phyloP scores from a whole-genome alignment of 30 jellyfish, hydroid and myxozoan genomes.

The Turritopsis dohrnii region DNA sequence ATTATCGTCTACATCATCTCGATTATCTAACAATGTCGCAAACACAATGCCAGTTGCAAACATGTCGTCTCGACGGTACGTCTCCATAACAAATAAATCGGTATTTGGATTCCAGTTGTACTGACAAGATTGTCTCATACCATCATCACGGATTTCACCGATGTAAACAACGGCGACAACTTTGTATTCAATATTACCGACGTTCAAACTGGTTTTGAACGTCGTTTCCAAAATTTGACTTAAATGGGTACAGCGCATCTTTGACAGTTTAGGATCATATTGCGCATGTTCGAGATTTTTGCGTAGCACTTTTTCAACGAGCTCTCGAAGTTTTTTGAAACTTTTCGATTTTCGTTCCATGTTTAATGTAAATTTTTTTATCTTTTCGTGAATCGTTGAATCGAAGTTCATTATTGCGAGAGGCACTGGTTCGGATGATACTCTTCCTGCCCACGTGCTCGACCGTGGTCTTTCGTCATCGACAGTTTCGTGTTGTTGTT shows the following conservation, averaged over 20 bases:
- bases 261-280: slow-evolving; percentile 2
- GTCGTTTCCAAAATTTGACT: slow-evolving; percentile 26
- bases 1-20: neutral
- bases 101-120: slow-evolving; percentile 25
- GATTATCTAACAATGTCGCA: slow-evolving; percentile 21
- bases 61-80: slow-evolving; percentile 17
- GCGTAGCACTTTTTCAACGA: slow-evolving; percentile 21
- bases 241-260: slow-evolving; percentile 19
- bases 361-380: slow-evolving; percentile 4
- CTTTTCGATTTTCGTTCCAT: slow-evolving; percentile 27
- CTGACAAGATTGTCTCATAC: slow-evolving; percentile 25
- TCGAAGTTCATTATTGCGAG: slow-evolving; percentile 8
- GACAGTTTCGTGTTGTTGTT: neutral
- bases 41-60: slow-evolving; percentile 30
- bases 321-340: slow-evolving; percentile 9
- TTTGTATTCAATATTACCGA: slow-evolving; percentile 1
- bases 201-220: slow-evolving; percentile 7
- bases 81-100: slow-evolving; percentile 23
- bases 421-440: neutral
- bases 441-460: slow-evolving; percentile 19
- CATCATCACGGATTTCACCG: slow-evolving; percentile 28
- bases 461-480: slow-evolving; percentile 27
- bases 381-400: slow-evolving; percentile 1
- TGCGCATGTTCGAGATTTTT: slow-evolving; percentile 16
- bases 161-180: slow-evolving; percentile 18